phyloP scores from a whole-genome alignment of 2,113 vertebrate species.

The Toxotes jaculatrix region DNA sequence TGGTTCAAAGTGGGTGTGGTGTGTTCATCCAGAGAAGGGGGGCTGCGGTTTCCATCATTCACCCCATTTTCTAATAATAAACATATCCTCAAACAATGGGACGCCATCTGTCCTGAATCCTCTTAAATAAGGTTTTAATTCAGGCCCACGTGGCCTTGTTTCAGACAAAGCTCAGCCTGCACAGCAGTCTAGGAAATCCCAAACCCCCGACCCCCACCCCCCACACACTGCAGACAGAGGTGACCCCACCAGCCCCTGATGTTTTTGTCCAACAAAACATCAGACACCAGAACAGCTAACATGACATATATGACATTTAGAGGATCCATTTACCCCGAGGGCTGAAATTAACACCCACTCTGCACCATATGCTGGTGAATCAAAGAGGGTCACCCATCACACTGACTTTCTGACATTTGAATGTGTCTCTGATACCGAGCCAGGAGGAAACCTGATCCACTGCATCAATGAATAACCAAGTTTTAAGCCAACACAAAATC shows the following conservation, averaged over 20 bases:
- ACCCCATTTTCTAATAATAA: constrained; percentile 71
- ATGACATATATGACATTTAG: constrained; percentile 59
- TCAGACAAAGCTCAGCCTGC: constrained; percentile 69
- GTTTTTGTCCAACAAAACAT: constrained; percentile 38
- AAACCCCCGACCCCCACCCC: background rate
- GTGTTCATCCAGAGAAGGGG: constrained; percentile 25
- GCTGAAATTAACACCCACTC: constrained; percentile 65
- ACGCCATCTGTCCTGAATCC: constrained; percentile 81
- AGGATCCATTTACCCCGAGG: constrained; percentile 46
- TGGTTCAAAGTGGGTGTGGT: constrained; percentile 18
- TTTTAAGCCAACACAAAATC: background rate
- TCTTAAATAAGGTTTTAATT: constrained; percentile 80
- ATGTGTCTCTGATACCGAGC: constrained; percentile 23
- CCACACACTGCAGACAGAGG: constrained; percentile 40
- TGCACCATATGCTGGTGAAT: constrained; percentile 56
- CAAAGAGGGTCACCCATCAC: constrained; percentile 38
- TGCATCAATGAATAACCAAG: constrained; percentile 1
- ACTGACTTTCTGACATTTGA: constrained; percentile 35
- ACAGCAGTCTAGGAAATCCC: constrained; percentile 48
- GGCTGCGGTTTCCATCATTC: constrained; percentile 27
- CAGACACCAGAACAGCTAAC: constrained; percentile 28
- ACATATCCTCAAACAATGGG: constrained; percentile 78
- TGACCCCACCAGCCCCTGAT: constrained; percentile 19
- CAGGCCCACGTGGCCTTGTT: constrained; percentile 68
- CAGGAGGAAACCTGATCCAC: constrained; percentile 39